A percentile compares a stretch with the other conserved stretches of the same genome.
phyloP scores from a whole-genome alignment of 2,888 invertebrate genomes.

The Zootermopsis nevadensis region DNA sequence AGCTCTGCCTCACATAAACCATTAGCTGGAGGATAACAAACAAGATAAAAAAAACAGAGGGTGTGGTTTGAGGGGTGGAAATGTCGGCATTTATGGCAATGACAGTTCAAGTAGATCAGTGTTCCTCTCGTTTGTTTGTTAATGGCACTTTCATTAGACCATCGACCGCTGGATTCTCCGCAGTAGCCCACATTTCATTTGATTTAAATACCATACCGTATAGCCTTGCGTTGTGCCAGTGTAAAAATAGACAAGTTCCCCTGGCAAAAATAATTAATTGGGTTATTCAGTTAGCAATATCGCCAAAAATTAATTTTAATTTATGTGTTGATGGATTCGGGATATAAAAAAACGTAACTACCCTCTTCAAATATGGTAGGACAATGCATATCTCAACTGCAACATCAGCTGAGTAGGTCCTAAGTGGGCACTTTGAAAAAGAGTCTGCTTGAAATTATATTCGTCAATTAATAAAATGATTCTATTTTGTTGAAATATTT shows the following conservation, averaged over 20 bases:
- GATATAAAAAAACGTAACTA: not conserved
- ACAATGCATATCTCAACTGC: not conserved
- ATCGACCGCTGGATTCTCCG: not conserved
- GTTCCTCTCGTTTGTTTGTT: slow-evolving; percentile 33
- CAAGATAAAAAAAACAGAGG: not conserved
- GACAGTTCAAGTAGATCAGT: slow-evolving; percentile 37
- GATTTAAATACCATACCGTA: not conserved
- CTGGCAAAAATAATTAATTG: not conserved
- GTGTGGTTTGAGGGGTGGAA: not conserved
- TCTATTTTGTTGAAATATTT: too few relatives aligned
- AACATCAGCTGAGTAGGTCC: not conserved
- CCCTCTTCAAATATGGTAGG: not conserved
- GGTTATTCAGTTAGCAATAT: slow-evolving; percentile 2
- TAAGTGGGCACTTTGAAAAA: too few relatives aligned
- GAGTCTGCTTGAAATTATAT: too few relatives aligned
- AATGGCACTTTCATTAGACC: slow-evolving; percentile 38
- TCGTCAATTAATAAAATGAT: too few relatives aligned
- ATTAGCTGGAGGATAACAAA: slow-evolving; percentile 23
- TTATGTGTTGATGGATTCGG: not conserved
- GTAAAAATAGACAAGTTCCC: not conserved
- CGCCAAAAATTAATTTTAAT: not conserved
- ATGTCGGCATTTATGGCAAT: slow-evolving; percentile 26
- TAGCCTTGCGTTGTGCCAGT: slow-evolving; percentile 2
- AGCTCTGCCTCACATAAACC: slow-evolving; percentile 14
- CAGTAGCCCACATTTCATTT: not conserved